Evolutionary conservation across 2,113 vertebrate genomes (phyloP), one percentile per base, ranked within the genome.

Genomic region (Caloenas nicobarica): DNA sequence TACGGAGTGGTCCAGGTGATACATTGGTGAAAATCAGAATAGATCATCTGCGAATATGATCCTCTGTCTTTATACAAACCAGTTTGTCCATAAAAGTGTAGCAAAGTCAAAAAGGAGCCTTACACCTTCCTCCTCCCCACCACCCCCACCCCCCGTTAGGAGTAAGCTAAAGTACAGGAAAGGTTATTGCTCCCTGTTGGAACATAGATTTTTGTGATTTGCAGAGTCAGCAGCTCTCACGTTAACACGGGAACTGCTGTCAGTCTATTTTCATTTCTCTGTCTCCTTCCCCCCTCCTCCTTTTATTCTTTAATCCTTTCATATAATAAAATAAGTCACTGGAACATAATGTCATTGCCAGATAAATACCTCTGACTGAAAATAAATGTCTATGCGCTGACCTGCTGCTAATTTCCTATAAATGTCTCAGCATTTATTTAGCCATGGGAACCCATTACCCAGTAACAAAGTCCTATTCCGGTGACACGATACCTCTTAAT

Each of bases 271-370:
- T 97, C 94, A 97, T 97, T 97, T 97, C 93, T 89, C 72, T 42
- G 68, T 93, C 83, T 96, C 78, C 86, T 97, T 86, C 84, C 28
- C 34, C 54, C 42, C 50, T 29, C n/a, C 57, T 44, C 34, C 69
- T 95, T 97, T 96, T 96, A 97, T 96, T 96, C 93, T 96, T 97
- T 97, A 96, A 97, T 97, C 96, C 93, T 94, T 93, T 92, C 40
- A 58, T 97, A 95, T 94, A 96, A 97, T 96, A 97, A 97, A 97
- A 97, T 94, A 93, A 97, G 81, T 95, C 96, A 94, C 97, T 97
- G 96, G 87, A 97, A 96, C 93, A 97, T 91, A 97, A 95, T 88
- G 95, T 90, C 94, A 69, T 95, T 94, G 91, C 71, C 69, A 93
- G 95, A 97, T 97, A 97, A 96, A 97, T 97, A 96, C 93, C 96